Base-by-base conservation (phyloP, 64 coral and sea anemone species). In the Catalaphyllia jardinei region DNA sequence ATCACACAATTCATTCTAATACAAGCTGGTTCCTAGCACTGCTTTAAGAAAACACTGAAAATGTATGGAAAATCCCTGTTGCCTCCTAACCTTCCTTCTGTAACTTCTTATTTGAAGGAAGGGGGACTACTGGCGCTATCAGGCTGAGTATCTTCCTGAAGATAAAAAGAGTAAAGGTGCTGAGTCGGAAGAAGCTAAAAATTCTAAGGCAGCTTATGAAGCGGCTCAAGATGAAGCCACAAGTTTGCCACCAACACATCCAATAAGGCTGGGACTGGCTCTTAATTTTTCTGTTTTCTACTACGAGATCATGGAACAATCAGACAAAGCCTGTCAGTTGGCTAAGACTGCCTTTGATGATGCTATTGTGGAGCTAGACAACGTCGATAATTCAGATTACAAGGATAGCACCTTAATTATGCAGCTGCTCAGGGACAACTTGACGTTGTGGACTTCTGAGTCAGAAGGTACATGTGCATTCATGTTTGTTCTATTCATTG, bases 101-200 rank as follows among this genome's bases (percentile, higher is more conserved):
- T 83, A 83, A 83, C 59, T 83, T 83, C 60, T 83, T 83, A 55
- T 83, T 83, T 83, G 79, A 83, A 83, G 94, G 96, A 98, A 98
- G 52, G 96, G 96, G 29, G 96, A 98, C 74, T 98, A 98, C 63
- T 95, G 87, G 71, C 82, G 93, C 30, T 98, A 98, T 73, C 79
- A 93, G 90, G 93, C 93, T 42, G 96, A 98, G 62, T 94, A 95
- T 90, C 90, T 88, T 72, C 11, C 20, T n/a, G 62, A 75, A 4
- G 42, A 60, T 10, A 31, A 71, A 81, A 61, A 67, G 52, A 62
- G 76, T 94, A 80, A 57, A 27, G 65, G 25, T n/a, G 22, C 65
- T n/a, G 24, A 27, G 2, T 27, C 65, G 2, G 22, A 69, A 25
- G 65, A 69, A 69, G 25, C 25, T 69, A n/a, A 10, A 2, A 69